Percentiles rank a stretch among this genome's conserved stretches.
phyloP scores from a whole-genome alignment of 2,797 vertebrate species.

The Meriones psammophilus region DNA sequence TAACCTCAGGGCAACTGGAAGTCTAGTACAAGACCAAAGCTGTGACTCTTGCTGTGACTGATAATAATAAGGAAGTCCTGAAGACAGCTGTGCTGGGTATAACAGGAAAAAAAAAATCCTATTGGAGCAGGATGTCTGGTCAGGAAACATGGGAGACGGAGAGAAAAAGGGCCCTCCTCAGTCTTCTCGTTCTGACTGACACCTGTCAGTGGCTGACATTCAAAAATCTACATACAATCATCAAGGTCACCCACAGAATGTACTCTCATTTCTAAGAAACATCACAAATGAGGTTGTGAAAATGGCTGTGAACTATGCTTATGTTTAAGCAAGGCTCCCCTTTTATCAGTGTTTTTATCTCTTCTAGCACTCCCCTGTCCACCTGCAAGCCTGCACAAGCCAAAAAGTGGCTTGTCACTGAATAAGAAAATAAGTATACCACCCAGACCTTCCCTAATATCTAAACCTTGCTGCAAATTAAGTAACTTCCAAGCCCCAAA shows the following conservation, averaged over 20 bases:
- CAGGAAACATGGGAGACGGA: not conserved
- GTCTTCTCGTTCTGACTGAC: too few relatives aligned
- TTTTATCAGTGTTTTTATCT: not conserved
- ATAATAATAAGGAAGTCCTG: not conserved
- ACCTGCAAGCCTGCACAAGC: not conserved
- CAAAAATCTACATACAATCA: not conserved
- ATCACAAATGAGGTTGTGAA: not conserved
- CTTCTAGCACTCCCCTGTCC: not conserved
- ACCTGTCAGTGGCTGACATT: not conserved
- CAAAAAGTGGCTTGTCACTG: not conserved
- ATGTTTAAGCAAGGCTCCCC: not conserved
- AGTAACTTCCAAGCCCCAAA: not conserved
- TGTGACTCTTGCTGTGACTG: not conserved
- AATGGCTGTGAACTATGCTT: not conserved
- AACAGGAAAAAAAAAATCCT: conserved; percentile 8
- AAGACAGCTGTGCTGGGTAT: not conserved
- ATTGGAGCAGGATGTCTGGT: not conserved
- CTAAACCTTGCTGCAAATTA: not conserved
- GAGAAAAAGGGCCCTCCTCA: not conserved
- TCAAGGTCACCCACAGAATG: not conserved
- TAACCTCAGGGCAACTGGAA: not conserved
- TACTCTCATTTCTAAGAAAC: not conserved
- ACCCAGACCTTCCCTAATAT: not conserved
- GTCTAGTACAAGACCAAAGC: not conserved
- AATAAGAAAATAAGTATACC: not conserved